phyloP scores from a whole-genome alignment of 2,113 vertebrate genomes.

The Anas platyrhynchos region DNA sequence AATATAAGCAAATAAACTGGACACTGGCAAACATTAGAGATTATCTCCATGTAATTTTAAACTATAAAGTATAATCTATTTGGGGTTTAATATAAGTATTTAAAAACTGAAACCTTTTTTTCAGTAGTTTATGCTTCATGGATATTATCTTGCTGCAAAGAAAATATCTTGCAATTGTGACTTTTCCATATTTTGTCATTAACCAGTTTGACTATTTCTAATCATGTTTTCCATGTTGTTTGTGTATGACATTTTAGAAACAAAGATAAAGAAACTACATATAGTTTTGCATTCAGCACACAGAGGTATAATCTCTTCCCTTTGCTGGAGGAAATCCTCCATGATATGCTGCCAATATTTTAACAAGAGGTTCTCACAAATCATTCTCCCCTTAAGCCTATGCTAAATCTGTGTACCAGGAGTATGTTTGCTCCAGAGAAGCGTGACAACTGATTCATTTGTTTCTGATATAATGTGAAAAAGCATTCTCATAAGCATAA shows the following conservation, averaged over 20 bases:
- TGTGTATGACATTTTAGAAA: neutral
- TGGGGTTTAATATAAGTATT: neutral
- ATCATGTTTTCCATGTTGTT: constrained; percentile 6
- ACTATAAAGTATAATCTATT: neutral
- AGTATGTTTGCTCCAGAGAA: neutral
- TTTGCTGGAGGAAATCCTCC: constrained; percentile 50
- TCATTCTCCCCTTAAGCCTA: constrained; percentile 33
- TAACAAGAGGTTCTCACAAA: constrained; percentile 34
- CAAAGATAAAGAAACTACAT: neutral
- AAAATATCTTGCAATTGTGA: neutral
- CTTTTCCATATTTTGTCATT: constrained; percentile 23
- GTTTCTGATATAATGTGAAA: constrained; percentile 24
- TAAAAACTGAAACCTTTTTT: neutral
- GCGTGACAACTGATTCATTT: neutral
- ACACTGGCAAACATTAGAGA: neutral
- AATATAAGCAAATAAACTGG: neutral
- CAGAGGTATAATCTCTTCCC: constrained; percentile 28
- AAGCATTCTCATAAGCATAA: neutral
- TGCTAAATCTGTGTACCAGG: constrained; percentile 7
- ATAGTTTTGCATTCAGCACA: constrained; percentile 31
- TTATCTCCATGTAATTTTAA: neutral
- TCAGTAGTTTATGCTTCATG: neutral
- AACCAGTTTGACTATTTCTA: neutral
- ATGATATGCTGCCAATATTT: constrained; percentile 53
- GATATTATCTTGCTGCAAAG: neutral